Conservation (phyloP, 1,140 invertebrate species). For the Acyrthosiphon pisum region DNA sequence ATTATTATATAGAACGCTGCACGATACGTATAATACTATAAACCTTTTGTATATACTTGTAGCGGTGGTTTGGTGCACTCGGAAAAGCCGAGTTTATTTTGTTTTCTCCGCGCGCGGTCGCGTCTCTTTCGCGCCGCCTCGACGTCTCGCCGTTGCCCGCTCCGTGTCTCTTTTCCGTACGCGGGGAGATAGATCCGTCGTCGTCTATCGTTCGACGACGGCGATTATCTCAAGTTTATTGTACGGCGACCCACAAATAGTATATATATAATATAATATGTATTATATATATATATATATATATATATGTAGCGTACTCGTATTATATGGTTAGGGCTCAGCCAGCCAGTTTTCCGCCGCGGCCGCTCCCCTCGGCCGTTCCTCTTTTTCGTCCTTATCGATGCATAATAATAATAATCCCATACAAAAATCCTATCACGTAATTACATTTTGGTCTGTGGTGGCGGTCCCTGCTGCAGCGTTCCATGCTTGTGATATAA, state of each 20-base stretch:
- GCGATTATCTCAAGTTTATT: conserved; percentile 35
- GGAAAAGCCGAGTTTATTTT: conserved; percentile 34
- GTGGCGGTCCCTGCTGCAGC: not conserved
- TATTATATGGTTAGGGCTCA: not conserved
- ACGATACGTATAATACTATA: not conserved
- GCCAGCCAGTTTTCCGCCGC: not conserved
- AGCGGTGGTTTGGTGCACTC: not conserved
- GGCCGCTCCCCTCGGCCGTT: not conserved
- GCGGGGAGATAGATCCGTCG: not conserved
- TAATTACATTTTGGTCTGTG: conserved; percentile 52
- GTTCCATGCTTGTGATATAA: not conserved
- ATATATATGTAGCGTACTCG: too few relatives aligned
- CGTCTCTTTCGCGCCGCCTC: not conserved
- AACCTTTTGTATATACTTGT: too few relatives aligned
- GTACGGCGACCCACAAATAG: not conserved
- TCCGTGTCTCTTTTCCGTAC: not conserved
- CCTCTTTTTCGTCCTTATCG: conserved; percentile 29
- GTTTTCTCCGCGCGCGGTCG: conserved; percentile 3
- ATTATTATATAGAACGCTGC: not conserved
- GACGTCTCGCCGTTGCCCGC: too few relatives aligned
- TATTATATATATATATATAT: too few relatives aligned
- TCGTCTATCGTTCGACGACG: too few relatives aligned
- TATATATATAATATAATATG: too few relatives aligned
- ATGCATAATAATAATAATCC: conserved; percentile 53
- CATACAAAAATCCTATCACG: conserved; percentile 44